Conservation (phyloP, 2,113 vertebrate genomes). For the Numenius arquata region DNA sequence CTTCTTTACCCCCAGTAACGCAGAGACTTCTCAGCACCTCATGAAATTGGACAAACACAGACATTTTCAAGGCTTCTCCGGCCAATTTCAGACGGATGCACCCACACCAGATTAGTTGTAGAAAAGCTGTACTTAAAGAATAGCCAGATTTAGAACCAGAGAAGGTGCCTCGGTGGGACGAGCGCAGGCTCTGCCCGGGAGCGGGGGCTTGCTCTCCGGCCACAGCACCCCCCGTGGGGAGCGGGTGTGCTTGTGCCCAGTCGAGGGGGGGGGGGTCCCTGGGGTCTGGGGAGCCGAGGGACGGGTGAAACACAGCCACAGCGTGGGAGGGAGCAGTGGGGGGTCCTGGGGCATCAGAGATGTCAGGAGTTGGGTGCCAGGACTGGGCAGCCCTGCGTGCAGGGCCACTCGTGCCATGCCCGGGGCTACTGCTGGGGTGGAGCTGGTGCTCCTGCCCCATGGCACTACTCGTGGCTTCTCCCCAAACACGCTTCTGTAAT, state of each 20-base stretch:
- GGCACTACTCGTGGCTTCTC: not conserved
- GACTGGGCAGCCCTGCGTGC: accelerated
- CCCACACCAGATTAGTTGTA: not conserved
- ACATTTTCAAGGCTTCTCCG: too few relatives aligned
- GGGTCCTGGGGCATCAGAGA: too few relatives aligned
- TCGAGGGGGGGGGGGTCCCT: not conserved
- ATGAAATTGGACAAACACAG: too few relatives aligned
- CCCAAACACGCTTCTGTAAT: not conserved
- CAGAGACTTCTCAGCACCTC: not conserved
- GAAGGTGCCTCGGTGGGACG: not conserved
- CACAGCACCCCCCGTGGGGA: accelerated
- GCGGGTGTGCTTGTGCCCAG: accelerated
- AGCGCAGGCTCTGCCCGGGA: not conserved
- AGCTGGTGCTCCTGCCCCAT: not conserved
- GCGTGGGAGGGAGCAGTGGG: not conserved
- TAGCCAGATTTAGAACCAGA: not conserved
- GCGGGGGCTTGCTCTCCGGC: not conserved
- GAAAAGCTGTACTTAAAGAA: not conserved
- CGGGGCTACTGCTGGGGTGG: not conserved
- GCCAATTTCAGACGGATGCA: not conserved
- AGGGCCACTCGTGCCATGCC: not conserved
- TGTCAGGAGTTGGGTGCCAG: not conserved
- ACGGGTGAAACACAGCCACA: accelerated
- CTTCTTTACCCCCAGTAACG: not conserved
- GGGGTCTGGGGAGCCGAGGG: not conserved